Evolutionary conservation across 2,888 invertebrate species (phyloP).

Genomic region (Ferrisia virgata): DNA sequence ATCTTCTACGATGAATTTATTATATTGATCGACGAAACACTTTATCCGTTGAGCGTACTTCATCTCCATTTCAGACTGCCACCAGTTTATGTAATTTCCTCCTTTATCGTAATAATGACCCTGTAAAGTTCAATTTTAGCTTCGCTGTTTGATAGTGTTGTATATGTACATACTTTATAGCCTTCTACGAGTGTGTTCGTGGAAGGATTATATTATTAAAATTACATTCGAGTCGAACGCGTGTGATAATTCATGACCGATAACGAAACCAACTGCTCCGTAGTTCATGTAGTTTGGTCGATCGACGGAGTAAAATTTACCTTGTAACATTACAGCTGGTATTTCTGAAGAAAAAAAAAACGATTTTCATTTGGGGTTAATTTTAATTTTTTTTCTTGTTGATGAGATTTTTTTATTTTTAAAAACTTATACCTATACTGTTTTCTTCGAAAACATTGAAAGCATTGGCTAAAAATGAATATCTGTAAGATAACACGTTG

Average conservation of each 20-base stretch:
- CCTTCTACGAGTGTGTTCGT: no score
- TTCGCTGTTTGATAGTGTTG: not conserved
- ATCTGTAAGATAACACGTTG: not conserved
- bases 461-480: constrained; percentile 17
- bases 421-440: constrained; percentile 2
- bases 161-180: no score
- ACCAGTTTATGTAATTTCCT: constrained; percentile 32
- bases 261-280: constrained; percentile 27
- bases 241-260: constrained; percentile 34
- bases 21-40: constrained; percentile 34
- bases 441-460: constrained; percentile 32
- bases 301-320: not conserved
- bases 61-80: constrained; percentile 4
- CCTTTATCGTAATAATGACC: constrained; percentile 32
- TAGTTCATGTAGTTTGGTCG: constrained; percentile 35
- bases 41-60: not conserved
- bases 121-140: not conserved
- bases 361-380: no score
- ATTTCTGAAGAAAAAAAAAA: constrained; percentile 9
- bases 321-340: constrained; percentile 27
- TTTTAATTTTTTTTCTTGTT: not conserved
- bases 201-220: not conserved
- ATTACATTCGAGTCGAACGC: constrained; percentile 32
- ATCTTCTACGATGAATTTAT: constrained; percentile 13
- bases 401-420: not conserved